Conservation (phyloP, 2,113 vertebrate genomes). For the Pampusana beccarii region DNA sequence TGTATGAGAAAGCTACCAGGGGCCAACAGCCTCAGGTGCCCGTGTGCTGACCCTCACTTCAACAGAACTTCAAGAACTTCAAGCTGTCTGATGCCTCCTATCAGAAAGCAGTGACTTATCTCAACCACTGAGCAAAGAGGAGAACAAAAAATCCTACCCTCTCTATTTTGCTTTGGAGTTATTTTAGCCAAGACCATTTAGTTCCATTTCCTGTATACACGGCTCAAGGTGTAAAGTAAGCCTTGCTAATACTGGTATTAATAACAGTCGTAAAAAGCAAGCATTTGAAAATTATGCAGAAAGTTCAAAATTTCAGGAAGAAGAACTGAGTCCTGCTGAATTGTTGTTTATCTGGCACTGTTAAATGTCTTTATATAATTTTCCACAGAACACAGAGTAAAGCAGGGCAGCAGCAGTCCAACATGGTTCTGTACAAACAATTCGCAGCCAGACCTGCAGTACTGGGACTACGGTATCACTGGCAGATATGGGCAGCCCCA, state of each 20-base stretch:
- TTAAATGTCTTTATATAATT: neutral
- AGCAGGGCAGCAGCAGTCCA: neutral
- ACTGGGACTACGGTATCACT: fast-evolving
- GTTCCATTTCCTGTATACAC: neutral
- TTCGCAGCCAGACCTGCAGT: neutral
- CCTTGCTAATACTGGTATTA: neutral
- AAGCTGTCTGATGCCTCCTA: neutral
- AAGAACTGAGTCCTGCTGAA: neutral
- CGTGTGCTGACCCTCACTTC: neutral
- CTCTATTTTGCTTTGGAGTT: neutral
- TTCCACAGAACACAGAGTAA: neutral
- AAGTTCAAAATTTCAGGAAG: neutral
- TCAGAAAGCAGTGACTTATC: neutral
- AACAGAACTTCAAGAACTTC: neutral
- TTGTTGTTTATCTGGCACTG: neutral
- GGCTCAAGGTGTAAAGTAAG: neutral
- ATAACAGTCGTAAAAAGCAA: neutral
- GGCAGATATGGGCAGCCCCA: neutral
- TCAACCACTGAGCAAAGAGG: neutral
- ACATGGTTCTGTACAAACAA: neutral
- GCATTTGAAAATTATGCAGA: neutral
- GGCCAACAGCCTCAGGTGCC: neutral
- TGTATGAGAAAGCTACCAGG: neutral
- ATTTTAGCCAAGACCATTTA: neutral
- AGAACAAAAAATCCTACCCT: neutral